phyloP scores from a whole-genome alignment of 2,113 vertebrate species.

The Talpa occidentalis region DNA sequence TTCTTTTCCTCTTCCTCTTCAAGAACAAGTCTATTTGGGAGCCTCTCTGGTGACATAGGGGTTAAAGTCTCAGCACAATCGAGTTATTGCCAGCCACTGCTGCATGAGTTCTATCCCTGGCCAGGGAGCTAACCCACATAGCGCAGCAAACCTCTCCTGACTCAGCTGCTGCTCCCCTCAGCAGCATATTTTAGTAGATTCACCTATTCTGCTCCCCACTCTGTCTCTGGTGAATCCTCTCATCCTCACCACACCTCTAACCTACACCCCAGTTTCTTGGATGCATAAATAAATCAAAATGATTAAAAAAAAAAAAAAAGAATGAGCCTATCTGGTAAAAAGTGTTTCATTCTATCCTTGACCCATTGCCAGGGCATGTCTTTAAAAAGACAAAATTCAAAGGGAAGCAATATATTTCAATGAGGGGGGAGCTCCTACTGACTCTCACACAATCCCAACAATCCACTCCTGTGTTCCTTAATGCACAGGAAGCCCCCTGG shows the following conservation, averaged over 20 bases:
- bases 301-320: no score
- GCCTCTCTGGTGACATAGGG: background rate
- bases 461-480: background rate
- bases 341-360: background rate
- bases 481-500: background rate
- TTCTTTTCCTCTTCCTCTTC: background rate
- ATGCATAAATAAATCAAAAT: no score
- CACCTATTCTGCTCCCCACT: no score
- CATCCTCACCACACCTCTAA: background rate
- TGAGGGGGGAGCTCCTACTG: background rate
- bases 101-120: no score
- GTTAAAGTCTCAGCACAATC: no score
- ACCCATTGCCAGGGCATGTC: background rate
- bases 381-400: conserved; percentile 29
- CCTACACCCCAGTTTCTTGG: no score
- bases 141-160: no score
- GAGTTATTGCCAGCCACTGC: no score
- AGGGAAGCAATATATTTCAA: background rate
- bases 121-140: no score
- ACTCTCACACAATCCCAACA: background rate
- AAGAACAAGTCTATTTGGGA: background rate
- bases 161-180: no score
- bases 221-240: background rate
- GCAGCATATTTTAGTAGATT: no score
- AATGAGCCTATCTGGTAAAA: background rate